Evolutionary conservation across 2,888 invertebrate genomes (phyloP).

Genomic region (Eumacrocentrus americanus): DNA sequence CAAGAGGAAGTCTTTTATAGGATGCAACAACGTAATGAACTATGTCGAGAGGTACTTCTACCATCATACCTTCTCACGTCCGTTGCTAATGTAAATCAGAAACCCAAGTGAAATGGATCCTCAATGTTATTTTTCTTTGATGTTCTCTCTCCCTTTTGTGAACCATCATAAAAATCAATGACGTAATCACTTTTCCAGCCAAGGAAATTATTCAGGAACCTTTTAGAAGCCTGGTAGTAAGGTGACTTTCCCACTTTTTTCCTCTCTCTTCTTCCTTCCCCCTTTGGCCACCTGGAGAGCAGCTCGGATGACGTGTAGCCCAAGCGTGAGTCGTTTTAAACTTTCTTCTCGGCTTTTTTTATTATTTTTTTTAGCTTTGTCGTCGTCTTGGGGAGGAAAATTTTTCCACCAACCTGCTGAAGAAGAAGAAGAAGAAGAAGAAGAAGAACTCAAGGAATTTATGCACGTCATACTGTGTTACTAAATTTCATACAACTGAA

Average conservation of each 20-base stretch:
- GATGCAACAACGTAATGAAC: background rate
- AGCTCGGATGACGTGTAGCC: conserved; percentile 35
- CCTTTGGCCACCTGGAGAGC: conserved; percentile 23
- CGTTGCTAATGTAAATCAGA: background rate
- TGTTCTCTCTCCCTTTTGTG: background rate
- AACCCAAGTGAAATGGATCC: background rate
- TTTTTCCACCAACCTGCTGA: conserved; percentile 31
- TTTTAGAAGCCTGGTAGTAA: conserved; percentile 30
- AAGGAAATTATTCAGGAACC: conserved; percentile 26
- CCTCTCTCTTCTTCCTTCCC: conserved; percentile 1
- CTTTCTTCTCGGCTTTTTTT: conserved; percentile 19
- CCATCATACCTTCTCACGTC: background rate
- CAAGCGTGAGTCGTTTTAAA: conserved; percentile 36
- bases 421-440: conserved; percentile 9
- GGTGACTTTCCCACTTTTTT: conserved; percentile 20
- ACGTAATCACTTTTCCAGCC: conserved; percentile 22
- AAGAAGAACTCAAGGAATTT: conserved; percentile 36
- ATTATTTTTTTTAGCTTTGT: conserved; percentile 9
- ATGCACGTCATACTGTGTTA: conserved; percentile 40
- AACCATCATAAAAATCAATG: conserved; percentile 12
- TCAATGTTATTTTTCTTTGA: background rate
- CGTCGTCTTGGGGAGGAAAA: conserved; percentile 23
- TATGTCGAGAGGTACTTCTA: background rate
- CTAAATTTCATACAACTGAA: background rate
- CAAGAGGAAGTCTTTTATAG: background rate